A percentile compares a stretch with the other conserved stretches of the same genome.
These are phyloP conservation scores for Pyrocoelia pectoralis DNA, from an alignment of 2,888 invertebrate genomes.

Conservation along the genomic window DNA sequence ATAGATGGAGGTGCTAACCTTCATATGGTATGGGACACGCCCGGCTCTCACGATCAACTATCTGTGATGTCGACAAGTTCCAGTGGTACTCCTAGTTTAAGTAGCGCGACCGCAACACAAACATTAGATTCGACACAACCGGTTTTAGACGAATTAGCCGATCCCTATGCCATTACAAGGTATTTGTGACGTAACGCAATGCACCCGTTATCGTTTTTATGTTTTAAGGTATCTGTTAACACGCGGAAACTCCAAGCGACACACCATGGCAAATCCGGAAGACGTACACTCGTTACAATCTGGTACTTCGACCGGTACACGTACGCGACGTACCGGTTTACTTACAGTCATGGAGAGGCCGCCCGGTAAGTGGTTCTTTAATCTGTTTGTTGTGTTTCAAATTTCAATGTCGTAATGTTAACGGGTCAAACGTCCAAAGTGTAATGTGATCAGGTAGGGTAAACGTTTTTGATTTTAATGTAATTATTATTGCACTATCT, in stretches of 20 bases:
- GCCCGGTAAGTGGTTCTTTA: slow-evolving; percentile 69
- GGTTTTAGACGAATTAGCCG: slow-evolving; percentile 62
- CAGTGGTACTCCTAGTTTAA: slow-evolving; percentile 62
- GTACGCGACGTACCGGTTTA: slow-evolving; percentile 82
- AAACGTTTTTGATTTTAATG: slow-evolving; percentile 1
- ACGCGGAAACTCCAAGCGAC: slow-evolving; percentile 77
- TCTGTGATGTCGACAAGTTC: slow-evolving; percentile 61
- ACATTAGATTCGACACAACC: slow-evolving; percentile 57
- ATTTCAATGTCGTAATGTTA: background rate
- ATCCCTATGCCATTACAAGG: slow-evolving; percentile 63
- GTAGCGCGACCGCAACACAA: slow-evolving; percentile 61
- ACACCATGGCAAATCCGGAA: slow-evolving; percentile 80
- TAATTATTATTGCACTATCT: background rate
- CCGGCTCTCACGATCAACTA: slow-evolving; percentile 61
- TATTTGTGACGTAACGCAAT: too few species aligned
- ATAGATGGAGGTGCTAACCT: slow-evolving; percentile 92
- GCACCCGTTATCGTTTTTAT: too few species aligned
- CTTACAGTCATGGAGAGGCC: slow-evolving; percentile 87
- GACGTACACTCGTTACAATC: slow-evolving; percentile 65
- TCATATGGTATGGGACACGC: slow-evolving; percentile 68
- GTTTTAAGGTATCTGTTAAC: slow-evolving; percentile 75
- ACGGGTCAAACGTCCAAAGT: too few species aligned
- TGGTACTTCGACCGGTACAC: slow-evolving; percentile 53
- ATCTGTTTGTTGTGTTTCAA: background rate
- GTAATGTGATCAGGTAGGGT: background rate